A percentile compares a stretch with the other conserved stretches of the same genome.
phyloP scores from a whole-genome alignment of 2,113 vertebrate species.

The Pelodiscus sinensis region DNA sequence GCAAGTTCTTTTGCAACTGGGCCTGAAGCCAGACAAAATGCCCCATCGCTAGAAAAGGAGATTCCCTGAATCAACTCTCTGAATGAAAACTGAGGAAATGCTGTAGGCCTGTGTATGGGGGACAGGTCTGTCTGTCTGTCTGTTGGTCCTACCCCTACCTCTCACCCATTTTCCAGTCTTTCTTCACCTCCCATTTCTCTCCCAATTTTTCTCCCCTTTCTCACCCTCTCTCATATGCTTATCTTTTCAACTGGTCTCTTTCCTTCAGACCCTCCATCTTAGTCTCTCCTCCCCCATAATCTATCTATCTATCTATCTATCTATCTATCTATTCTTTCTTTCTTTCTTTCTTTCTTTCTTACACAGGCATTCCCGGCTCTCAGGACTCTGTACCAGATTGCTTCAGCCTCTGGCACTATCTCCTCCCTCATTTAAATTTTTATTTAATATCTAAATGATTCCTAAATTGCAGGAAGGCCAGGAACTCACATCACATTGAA shows the following conservation, averaged over 20 bases:
- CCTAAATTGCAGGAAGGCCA: not conserved
- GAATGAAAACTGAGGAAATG: not conserved
- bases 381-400: not conserved
- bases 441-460: not conserved
- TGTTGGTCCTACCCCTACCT: not conserved
- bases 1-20: too few relatives aligned
- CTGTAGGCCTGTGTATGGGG: not conserved
- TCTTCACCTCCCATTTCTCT: not conserved
- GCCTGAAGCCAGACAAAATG: too few relatives aligned
- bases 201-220: not conserved
- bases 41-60: too few relatives aligned
- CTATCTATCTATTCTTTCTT: rapidly evolving
- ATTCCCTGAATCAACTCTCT: too few relatives aligned
- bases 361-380: rapidly evolving
- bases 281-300: not conserved
- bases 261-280: not conserved
- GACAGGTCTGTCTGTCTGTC: not conserved
- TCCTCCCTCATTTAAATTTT: not conserved
- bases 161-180: not conserved
- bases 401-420: not conserved
- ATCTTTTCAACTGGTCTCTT: not conserved
- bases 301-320: rapidly evolving
- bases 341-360: too few relatives aligned
- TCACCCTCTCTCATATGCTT: not conserved
- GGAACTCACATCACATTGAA: not conserved